Percentiles rank a stretch among this genome's conserved stretches.
Evolutionary conservation across 1,140 invertebrate species (phyloP).

Genomic region (Drosophila oshimai): DNA sequence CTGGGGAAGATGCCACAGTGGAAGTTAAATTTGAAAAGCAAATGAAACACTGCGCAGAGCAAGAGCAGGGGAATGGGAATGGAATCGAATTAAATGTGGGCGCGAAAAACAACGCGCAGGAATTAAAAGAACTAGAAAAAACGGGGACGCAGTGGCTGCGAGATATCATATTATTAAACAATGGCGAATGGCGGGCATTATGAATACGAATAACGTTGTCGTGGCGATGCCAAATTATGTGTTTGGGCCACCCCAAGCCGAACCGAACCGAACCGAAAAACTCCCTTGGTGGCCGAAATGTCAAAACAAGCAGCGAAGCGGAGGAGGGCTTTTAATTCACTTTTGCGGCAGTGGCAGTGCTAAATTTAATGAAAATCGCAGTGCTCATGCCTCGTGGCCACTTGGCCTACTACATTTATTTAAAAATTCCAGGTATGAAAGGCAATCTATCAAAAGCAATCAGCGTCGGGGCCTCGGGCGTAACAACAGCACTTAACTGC

Average conservation of each 20-base stretch:
- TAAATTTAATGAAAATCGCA: not conserved
- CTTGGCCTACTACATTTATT: not conserved
- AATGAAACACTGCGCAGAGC: slow-evolving; percentile 27
- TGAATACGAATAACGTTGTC: slow-evolving; percentile 24
- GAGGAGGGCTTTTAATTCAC: not conserved
- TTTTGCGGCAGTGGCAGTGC: not conserved
- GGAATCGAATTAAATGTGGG: slow-evolving; percentile 44
- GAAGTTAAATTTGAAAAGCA: slow-evolving; percentile 57
- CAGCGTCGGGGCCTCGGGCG: no score
- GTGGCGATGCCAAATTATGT: not conserved
- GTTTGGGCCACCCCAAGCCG: not conserved
- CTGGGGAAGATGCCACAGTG: slow-evolving; percentile 29
- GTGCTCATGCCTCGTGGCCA: no score
- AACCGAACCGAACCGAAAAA: not conserved
- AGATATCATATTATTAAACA: slow-evolving; percentile 31
- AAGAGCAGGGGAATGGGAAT: not conserved
- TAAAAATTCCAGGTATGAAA: not conserved
- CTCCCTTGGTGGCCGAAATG: not conserved
- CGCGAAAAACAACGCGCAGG: slow-evolving; percentile 12
- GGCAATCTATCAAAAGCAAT: not conserved
- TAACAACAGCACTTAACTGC: not conserved
- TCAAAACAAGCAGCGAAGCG: not conserved
- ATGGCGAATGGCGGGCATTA: slow-evolving; percentile 11
- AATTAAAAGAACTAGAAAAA: slow-evolving; percentile 33
- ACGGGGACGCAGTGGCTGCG: not conserved